These are phyloP conservation scores for Neodiprion virginianus DNA, from an alignment of 1,140 invertebrate genomes.

Conservation along the genomic window DNA sequence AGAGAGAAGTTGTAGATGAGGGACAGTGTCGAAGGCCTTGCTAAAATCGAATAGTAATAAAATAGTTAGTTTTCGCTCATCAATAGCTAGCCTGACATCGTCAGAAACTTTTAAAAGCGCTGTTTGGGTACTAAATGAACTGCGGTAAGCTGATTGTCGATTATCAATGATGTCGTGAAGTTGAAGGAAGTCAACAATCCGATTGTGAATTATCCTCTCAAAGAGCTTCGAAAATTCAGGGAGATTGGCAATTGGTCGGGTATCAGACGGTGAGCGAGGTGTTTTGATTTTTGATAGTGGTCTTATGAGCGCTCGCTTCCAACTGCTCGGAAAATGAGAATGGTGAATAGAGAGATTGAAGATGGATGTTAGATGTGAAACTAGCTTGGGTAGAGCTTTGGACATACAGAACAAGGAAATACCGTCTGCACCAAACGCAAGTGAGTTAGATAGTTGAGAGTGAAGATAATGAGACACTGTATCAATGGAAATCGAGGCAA, in stretches of 20 bases:
- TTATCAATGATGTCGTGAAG: background rate
- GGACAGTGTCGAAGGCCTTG: background rate
- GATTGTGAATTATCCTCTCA: background rate
- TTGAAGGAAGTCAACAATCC: background rate
- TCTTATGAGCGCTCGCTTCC: background rate
- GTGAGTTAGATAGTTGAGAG: no score
- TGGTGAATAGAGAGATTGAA: background rate
- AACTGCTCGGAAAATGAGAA: background rate
- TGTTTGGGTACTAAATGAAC: background rate
- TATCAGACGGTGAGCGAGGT: background rate
- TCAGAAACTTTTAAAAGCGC: background rate
- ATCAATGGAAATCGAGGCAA: no score
- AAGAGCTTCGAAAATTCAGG: background rate
- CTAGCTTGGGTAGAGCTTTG: background rate
- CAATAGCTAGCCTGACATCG: background rate
- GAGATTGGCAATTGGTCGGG: background rate
- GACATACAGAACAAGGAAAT: no score
- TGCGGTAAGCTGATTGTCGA: background rate
- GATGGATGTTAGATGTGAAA: no score
- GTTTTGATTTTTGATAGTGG: background rate
- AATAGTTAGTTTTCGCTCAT: background rate
- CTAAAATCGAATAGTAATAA: background rate
- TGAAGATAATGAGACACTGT: no score
- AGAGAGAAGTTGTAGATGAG: background rate
- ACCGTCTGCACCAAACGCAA: no score